phyloP scores from a whole-genome alignment of 2,113 vertebrate genomes.

The pig (Sus scrofa) region DNA sequence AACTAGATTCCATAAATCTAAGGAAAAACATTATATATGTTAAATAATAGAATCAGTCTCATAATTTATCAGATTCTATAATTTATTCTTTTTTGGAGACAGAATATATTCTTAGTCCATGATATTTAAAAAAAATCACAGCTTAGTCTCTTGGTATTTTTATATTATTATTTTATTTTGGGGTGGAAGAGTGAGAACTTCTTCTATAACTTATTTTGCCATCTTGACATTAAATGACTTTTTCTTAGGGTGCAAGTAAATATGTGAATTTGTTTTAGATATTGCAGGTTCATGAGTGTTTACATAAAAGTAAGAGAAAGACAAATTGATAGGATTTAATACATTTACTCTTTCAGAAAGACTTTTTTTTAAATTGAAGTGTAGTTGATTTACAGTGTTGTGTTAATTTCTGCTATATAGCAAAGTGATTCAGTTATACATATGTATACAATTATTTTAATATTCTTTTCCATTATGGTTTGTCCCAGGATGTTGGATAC shows the following conservation, averaged over 20 bases:
- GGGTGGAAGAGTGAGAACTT: not conserved
- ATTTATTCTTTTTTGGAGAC: not conserved
- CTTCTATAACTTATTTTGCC: not conserved
- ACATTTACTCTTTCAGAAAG: constrained; percentile 32
- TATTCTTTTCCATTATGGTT: too few species aligned
- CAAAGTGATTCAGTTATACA: too few species aligned
- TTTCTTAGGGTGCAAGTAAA: not conserved
- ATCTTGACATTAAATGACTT: not conserved
- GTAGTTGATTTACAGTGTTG: too few species aligned
- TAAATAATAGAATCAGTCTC: not conserved
- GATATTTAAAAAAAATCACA: not conserved
- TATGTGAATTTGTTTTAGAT: not conserved
- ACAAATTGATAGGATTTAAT: not conserved
- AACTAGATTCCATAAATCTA: not conserved
- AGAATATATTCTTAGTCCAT: not conserved
- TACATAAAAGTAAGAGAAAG: not conserved
- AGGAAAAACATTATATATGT: not conserved
- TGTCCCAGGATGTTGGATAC: too few species aligned
- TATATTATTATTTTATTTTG: not conserved
- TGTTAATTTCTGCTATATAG: too few species aligned
- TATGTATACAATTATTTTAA: too few species aligned
- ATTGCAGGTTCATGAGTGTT: not conserved
- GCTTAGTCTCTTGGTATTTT: not conserved
- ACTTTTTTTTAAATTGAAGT: too few species aligned
- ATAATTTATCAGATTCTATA: not conserved